Percentiles rank a stretch among this genome's conserved stretches.
phyloP scores from a whole-genome alignment of 2,797 vertebrate species.

The Lepus townsendii region DNA sequence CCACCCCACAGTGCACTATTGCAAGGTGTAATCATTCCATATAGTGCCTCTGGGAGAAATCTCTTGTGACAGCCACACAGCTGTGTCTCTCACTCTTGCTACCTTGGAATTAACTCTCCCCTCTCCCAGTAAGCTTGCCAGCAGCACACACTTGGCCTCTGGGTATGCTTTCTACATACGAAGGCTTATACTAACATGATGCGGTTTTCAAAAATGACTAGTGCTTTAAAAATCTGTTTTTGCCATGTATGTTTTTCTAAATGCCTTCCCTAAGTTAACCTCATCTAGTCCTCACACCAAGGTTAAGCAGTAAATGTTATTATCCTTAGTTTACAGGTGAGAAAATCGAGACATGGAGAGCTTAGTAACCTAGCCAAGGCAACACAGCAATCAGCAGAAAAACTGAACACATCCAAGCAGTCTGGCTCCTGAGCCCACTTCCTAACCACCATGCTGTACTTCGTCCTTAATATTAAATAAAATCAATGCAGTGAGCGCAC shows the following conservation, averaged over 20 bases:
- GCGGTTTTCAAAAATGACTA: neutral
- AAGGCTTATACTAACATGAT: neutral
- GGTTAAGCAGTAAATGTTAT: neutral
- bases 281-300: neutral
- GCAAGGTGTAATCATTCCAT: neutral
- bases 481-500: neutral
- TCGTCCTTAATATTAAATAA: neutral
- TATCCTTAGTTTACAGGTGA: neutral
- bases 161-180: neutral
- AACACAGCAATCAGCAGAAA: neutral
- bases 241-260: neutral
- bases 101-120: neutral
- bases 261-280: conserved; percentile 28
- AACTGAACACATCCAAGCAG: neutral
- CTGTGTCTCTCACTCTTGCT: neutral
- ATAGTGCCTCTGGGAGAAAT: neutral
- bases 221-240: neutral
- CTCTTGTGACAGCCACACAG: neutral
- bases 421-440: neutral
- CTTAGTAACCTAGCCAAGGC: neutral
- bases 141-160: neutral
- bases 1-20: fast-evolving
- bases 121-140: neutral
- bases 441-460: neutral
- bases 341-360: conserved; percentile 17